A percentile compares a stretch with the other conserved stretches of the same genome.
phyloP scores from a whole-genome alignment of 2,113 vertebrate genomes.

The Chroicocephalus ridibundus region DNA sequence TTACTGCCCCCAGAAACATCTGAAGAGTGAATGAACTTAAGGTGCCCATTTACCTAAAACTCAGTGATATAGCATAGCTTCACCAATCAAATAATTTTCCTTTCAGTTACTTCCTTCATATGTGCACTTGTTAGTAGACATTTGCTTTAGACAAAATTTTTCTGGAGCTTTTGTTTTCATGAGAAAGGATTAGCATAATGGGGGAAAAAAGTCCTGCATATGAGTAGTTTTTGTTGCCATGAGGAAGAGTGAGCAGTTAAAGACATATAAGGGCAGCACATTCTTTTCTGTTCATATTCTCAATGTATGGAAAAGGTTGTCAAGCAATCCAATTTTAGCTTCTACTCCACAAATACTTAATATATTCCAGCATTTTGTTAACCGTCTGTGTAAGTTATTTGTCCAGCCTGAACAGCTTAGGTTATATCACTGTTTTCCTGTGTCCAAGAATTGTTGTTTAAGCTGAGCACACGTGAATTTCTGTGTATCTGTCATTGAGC shows the following conservation, averaged over 20 bases:
- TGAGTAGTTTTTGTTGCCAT: background rate
- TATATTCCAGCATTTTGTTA: constrained; percentile 59
- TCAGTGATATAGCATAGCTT: background rate
- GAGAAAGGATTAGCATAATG: background rate
- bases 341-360: constrained; percentile 5
- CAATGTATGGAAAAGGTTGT: background rate
- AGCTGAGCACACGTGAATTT: background rate
- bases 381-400: background rate
- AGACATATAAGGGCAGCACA: background rate
- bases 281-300: background rate
- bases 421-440: background rate
- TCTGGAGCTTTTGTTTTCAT: background rate
- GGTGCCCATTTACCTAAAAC: background rate
- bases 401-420: background rate
- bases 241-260: background rate
- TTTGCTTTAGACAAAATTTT: background rate
- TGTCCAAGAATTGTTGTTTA: background rate
- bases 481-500: background rate
- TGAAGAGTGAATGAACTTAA: background rate
- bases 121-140: background rate
- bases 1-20: background rate
- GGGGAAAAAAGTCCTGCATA: background rate
- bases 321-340: background rate
- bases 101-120: background rate
- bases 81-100: background rate